Conservation (phyloP, 2,797 vertebrate genomes). For the Adelosebastes latens region DNA sequence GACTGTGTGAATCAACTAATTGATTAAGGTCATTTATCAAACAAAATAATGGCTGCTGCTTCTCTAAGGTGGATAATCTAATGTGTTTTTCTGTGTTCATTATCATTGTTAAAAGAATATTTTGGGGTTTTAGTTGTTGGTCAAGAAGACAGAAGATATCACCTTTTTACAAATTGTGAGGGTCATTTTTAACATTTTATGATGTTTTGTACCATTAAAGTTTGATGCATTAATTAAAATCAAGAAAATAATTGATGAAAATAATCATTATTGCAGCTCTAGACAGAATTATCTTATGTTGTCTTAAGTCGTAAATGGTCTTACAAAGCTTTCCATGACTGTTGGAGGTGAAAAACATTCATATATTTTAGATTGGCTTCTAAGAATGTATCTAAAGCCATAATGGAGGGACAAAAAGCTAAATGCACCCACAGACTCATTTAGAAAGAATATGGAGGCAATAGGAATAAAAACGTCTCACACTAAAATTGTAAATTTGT, state of each 20-base stretch:
- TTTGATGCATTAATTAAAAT: too few species aligned
- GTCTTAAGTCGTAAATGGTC: not conserved
- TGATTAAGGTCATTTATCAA: too few species aligned
- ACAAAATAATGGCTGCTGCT: too few species aligned
- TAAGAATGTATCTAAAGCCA: not conserved
- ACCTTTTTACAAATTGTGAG: too few species aligned
- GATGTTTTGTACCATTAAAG: not conserved
- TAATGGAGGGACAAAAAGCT: not conserved
- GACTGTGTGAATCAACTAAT: too few species aligned
- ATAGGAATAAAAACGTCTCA: not conserved
- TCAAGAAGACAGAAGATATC: too few species aligned
- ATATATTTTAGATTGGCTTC: not conserved
- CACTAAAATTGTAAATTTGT: not conserved
- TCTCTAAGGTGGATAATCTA: too few species aligned
- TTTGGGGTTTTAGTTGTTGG: too few species aligned
- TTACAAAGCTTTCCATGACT: not conserved
- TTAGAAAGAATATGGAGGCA: not conserved
- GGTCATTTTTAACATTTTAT: not conserved
- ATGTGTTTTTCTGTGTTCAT: too few species aligned
- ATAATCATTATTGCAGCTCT: not conserved
- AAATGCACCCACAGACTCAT: not conserved
- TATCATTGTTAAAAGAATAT: too few species aligned
- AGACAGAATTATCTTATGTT: not conserved
- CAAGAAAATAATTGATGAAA: not conserved
- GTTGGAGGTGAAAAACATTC: not conserved